Percentiles rank a stretch among this genome's conserved stretches.
Conservation (phyloP, 2,888 invertebrate genomes). For the Lobophora halterata region DNA sequence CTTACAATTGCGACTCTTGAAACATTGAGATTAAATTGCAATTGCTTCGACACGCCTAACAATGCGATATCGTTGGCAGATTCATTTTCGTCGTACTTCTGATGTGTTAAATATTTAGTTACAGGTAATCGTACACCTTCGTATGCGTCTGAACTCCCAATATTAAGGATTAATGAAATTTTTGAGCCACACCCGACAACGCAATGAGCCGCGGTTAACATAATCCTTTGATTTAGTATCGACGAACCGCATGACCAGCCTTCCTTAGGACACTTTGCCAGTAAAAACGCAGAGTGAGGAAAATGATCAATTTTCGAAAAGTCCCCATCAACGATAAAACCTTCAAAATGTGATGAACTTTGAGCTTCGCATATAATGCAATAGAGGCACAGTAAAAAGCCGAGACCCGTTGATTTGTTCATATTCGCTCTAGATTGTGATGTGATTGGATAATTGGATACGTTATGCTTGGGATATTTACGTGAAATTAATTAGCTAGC, state of each 20-base stretch:
- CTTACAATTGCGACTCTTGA: no score
- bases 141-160: constrained; percentile 20
- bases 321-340: neutral
- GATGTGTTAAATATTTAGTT: neutral
- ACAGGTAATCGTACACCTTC: neutral
- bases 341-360: neutral
- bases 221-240: constrained; percentile 38
- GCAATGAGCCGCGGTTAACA: constrained; percentile 47
- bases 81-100: neutral
- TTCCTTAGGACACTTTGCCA: no score
- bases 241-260: constrained; percentile 42
- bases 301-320: neutral
- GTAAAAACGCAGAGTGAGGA: constrained; percentile 1
- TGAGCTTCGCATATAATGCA: neutral
- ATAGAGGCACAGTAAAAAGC: neutral
- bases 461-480: no score
- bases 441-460: no score
- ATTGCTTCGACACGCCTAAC: neutral
- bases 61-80: neutral
- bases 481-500: no score
- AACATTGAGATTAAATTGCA: neutral
- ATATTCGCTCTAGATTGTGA: no score
- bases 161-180: no score
- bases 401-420: constrained; percentile 4
- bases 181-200: constrained; percentile 22